Evolutionary conservation across 2,113 vertebrate genomes (phyloP), one percentile per base, ranked within the genome.

Genomic region (Indicator indicator): DNA sequence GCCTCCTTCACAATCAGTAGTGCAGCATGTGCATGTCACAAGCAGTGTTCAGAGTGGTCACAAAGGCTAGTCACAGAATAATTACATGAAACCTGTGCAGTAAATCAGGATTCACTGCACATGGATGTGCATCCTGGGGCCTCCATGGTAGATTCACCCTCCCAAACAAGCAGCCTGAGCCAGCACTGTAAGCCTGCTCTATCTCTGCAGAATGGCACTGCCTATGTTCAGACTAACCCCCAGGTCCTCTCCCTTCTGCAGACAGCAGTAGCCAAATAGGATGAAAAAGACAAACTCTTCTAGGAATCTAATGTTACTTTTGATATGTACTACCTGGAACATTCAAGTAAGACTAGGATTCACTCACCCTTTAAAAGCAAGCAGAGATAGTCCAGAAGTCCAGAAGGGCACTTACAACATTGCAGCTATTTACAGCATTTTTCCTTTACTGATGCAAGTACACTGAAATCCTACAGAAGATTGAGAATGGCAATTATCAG

Each of bases 11-110:
- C 20, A 2, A 14, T 12, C 44, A 72, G 21, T 7, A 28, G 14
- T 36, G 26, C 12, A 27, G 27, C 15, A 60, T 0, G 1, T 3
- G 23, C 24, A 30, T 64, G 56, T 77, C 36, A n/a, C 11, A 16
- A 63, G 62, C 2, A 33, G 2, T 3, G 5, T 6, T 28, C 64
- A 6, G 12, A 50, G 28, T 24, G 36, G 73, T 70, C 91, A 52
- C 18, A 27, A 48, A 50, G n/a, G 19, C 8, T 60, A 3, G 28
- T 33, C 52, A 32, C 52, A 77, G 60, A 33, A 30, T 11, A 55
- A 24, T 56, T 33, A 5, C 3, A 11, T 2, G 15, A 79, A 52
- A 3, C 2, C 10, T 16, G 14, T 6, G 2, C 10, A 4, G 1
- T 20, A 72, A 84, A 90, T 67, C 59, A 36, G 54, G 56, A 18